Base-by-base conservation (phyloP, 2,797 vertebrate species). In the Mus spretus region DNA sequence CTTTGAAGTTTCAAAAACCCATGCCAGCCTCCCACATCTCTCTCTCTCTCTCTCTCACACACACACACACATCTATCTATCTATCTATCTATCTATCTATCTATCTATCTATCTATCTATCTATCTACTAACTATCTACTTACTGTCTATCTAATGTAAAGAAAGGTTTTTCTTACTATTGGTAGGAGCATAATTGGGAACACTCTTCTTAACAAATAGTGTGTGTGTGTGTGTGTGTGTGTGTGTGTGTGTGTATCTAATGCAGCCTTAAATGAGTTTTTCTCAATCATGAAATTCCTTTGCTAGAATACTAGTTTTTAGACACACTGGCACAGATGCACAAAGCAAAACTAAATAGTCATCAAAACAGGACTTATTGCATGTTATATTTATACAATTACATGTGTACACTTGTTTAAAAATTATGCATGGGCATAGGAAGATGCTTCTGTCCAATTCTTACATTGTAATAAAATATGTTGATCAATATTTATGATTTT, bases 311-410 rank as follows among this genome's bases (percentile, higher is more conserved):
- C 3, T 87, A 87, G 59, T 20, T 79, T 80, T 93, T 80, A 80
- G 61, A 83, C 0, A 86, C 31, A 83, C 10, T 44, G 57, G 22
- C 22, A 81, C n/a, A 89, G 61, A 50, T 61, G 3, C n/a, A 65
- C 67, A 93, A 92, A 78, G 37, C 78, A 94, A 96, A 96, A 89
- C 1, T 15, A 47, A 97, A 96, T 57, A 34, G 11, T 15, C 17
- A 78, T 63, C 84, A 77, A 10, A 92, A 92, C 34, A 14, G 10
- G 61, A 93, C 10, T 85, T 59, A 85, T 87, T 94, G 72, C 79
- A 63, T 67, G 75, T 37, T 63, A 72, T 20, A 92, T 37, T 77
- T 14, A 77, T 37, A 92, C 1, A 77, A 90, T 34, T 31, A n/a
- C 94, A 67, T 34, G 74, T 78, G 77, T 22, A 15, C 40, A 77